Base-by-base conservation (phyloP, 2,888 invertebrate genomes). In the Synergus laeviventris region DNA sequence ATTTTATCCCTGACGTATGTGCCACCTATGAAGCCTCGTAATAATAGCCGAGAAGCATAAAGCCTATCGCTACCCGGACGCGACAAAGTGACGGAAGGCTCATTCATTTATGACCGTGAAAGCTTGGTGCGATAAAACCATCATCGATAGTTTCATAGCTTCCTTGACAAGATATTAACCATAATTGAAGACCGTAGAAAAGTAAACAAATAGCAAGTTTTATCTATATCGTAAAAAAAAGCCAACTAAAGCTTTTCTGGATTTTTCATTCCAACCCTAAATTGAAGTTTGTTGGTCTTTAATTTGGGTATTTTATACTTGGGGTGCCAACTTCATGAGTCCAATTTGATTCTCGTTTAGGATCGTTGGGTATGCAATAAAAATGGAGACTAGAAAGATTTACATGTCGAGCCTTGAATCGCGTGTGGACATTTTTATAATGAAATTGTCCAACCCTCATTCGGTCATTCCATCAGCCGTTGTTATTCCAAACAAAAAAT, bases 1-100 rank as follows among this genome's bases (percentile, higher is more conserved):
- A 70, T 76, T 76, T 76, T 56, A 76, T 39, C 42, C 42, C 60
- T 76, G 70, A 60, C 70, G 56, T 66, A 64, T 56, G 70, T 76
- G 66, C 60, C 70, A 76, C 76, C 39, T 39, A 60, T 70, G 56
- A 76, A 60, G 31, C 60, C 73, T 56, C 18, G 56, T 70, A 59
- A 70, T 70, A 59, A 70, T 75, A 75, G 70, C 39, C 45, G 16
- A 18, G 39, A 21, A 66, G 24, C 9, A 66, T 45, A 14, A 66
- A 66, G 42, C 16, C 66, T 45, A 66, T 66, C 21, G 39, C 42
- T 66, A 42, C 39, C 12, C 21, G 21, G 56, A 56, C 56, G 56
- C 56, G 56, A 56, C 56, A 56, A 56, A 56, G 21, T 21, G 56
- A 56, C 56, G 56, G 56, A 56, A 56, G 56, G 56, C 56, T 56